A percentile compares a stretch with the other conserved stretches of the same genome.
phyloP scores from a whole-genome alignment of 35 echinoderm and acorn worm genomes.

The Eucidaris tribuloides region DNA sequence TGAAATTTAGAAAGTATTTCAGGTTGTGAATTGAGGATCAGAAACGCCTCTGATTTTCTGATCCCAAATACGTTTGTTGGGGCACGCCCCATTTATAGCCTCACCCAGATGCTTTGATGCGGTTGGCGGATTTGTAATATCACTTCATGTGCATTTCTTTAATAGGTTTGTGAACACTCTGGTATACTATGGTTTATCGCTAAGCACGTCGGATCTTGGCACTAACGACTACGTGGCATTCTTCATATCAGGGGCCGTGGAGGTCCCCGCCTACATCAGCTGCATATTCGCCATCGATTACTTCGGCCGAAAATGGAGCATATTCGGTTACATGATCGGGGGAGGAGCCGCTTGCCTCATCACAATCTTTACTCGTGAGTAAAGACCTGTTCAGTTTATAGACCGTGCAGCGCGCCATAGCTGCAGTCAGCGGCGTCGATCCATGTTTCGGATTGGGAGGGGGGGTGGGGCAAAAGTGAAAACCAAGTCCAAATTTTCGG shows the following conservation, averaged over 20 bases:
- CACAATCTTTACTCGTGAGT: slow-evolving; percentile 53
- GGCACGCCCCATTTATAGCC: no score
- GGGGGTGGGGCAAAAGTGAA: no score
- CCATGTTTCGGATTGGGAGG: no score
- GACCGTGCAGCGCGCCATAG: no score
- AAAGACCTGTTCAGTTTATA: neutral
- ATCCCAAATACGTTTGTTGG: no score
- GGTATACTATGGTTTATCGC: slow-evolving; percentile 60
- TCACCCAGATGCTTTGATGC: no score
- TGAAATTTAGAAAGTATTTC: neutral
- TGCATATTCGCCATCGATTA: slow-evolving; percentile 53
- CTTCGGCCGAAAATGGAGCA: slow-evolving; percentile 7
- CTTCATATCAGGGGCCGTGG: slow-evolving; percentile 58
- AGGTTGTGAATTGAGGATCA: neutral
- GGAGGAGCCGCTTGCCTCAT: slow-evolving; percentile 42
- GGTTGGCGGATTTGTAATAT: neutral
- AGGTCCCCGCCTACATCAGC: slow-evolving; percentile 41
- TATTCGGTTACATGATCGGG: slow-evolving; percentile 35
- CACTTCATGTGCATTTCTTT: neutral
- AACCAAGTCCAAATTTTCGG: no score
- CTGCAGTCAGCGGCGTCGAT: no score
- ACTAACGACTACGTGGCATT: slow-evolving; percentile 39
- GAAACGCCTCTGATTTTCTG: neutral
- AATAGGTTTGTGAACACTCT: slow-evolving; percentile 55
- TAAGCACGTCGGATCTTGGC: slow-evolving; percentile 36